Conservation (phyloP, 2,888 invertebrate species). For the Peribatodes rhomboidaria region DNA sequence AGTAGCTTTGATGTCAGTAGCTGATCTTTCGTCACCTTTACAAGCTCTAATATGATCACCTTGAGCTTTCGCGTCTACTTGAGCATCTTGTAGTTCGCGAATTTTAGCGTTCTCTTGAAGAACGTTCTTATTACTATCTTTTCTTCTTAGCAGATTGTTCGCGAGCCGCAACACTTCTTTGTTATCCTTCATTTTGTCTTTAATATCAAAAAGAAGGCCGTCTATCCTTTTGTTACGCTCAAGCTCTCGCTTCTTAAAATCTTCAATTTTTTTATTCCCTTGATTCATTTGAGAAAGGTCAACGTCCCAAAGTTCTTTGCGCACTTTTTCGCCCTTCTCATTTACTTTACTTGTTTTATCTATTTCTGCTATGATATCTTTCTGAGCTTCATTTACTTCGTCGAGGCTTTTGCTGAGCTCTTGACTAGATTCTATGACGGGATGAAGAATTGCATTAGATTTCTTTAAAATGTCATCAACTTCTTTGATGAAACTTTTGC, state of each 20-base stretch:
- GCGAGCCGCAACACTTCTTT: constrained; percentile 75
- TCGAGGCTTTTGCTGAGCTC: constrained; percentile 38
- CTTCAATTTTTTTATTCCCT: constrained; percentile 56
- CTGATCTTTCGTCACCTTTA: constrained; percentile 32
- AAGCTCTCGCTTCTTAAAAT: constrained; percentile 61
- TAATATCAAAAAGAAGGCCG: constrained; percentile 72
- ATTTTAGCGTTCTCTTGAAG: constrained; percentile 50
- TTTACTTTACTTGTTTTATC: constrained; percentile 19
- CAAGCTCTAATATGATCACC: constrained; percentile 68
- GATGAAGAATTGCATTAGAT: constrained; percentile 74
- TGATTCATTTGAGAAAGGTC: constrained; percentile 58
- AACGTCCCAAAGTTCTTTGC: constrained; percentile 70
- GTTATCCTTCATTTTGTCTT: constrained; percentile 80
- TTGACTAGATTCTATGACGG: constrained; percentile 47
- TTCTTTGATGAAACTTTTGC: constrained; percentile 76
- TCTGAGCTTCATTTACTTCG: constrained; percentile 25
- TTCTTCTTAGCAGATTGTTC: constrained; percentile 71
- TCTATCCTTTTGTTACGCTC: constrained; percentile 72
- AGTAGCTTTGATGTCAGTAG: constrained; percentile 15
- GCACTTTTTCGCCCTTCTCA: constrained; percentile 48
- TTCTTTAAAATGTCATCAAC: constrained; percentile 74
- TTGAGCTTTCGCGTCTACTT: constrained; percentile 65
- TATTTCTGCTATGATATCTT: constrained; percentile 25
- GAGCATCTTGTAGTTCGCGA: constrained; percentile 48
- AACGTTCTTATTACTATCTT: constrained; percentile 62